These are phyloP conservation scores for Alligator mississippiensis DNA, from an alignment of 2,113 vertebrate species.

Conservation along the genomic window DNA sequence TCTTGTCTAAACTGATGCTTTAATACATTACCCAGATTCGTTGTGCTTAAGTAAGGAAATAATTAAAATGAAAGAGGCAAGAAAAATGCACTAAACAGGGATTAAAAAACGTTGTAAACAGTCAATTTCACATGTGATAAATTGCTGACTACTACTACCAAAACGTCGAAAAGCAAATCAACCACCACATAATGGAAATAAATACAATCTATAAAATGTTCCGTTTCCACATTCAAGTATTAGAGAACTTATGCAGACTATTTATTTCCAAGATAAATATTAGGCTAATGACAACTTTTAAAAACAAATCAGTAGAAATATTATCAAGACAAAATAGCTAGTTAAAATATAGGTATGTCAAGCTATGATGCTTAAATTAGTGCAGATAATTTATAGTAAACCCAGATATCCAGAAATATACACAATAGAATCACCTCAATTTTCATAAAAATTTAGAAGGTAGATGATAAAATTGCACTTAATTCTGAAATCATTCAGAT, in stretches of 20 bases:
- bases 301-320: slow-evolving; percentile 47
- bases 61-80: background rate
- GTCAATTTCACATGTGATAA: background rate
- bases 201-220: background rate
- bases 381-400: slow-evolving; percentile 67
- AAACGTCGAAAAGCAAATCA: slow-evolving; percentile 45
- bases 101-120: background rate
- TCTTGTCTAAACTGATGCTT: slow-evolving; percentile 39
- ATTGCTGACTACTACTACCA: background rate
- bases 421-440: slow-evolving; percentile 54
- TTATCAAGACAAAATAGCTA: slow-evolving; percentile 12
- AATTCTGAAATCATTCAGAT: slow-evolving; percentile 66
- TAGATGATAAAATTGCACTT: slow-evolving; percentile 83
- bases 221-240: slow-evolving; percentile 55
- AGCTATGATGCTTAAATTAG: slow-evolving; percentile 64
- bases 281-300: slow-evolving; percentile 6
- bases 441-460: slow-evolving; percentile 72
- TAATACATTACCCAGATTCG: slow-evolving; percentile 21
- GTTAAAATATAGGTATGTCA: slow-evolving; percentile 50
- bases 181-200: slow-evolving; percentile 20
- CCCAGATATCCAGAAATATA: slow-evolving; percentile 54
- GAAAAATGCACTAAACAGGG: background rate
- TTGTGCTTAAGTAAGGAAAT: slow-evolving; percentile 17
- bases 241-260: slow-evolving; percentile 43
- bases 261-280: slow-evolving; percentile 18